These are phyloP conservation scores for Discoglossus pictus DNA, from an alignment of 2,797 vertebrate genomes.

Conservation along the genomic window DNA sequence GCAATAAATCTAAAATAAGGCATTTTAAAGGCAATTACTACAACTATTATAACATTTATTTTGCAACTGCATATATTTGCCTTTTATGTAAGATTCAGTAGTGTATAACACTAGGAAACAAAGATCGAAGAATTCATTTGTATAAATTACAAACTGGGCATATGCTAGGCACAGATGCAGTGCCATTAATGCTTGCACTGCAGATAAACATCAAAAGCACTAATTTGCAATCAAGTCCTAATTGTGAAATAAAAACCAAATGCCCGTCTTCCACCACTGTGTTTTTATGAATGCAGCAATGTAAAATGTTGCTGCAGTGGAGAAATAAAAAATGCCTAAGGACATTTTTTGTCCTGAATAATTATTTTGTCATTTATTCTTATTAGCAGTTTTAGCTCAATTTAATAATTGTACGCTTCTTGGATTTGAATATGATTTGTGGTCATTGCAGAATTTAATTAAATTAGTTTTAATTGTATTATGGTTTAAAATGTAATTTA, in stretches of 20 bases:
- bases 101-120: too few relatives aligned
- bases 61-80: too few relatives aligned
- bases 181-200: slow-evolving; percentile 5
- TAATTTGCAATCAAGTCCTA: not conserved
- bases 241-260: slow-evolving; percentile 6
- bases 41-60: too few relatives aligned
- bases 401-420: slow-evolving; percentile 84
- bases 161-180: slow-evolving; percentile 17
- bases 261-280: not conserved
- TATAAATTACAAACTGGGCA: slow-evolving; percentile 8
- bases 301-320: slow-evolving; percentile 51
- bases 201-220: slow-evolving; percentile 7
- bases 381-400: slow-evolving; percentile 76
- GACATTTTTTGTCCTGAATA: slow-evolving; percentile 72
- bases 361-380: slow-evolving; percentile 80
- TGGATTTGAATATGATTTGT: slow-evolving; percentile 83
- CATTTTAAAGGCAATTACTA: too few relatives aligned
- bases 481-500: slow-evolving; percentile 78
- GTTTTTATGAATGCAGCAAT: slow-evolving; percentile 49
- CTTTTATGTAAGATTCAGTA: too few relatives aligned
- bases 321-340: slow-evolving; percentile 65
- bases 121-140: not conserved
- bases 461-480: slow-evolving; percentile 75
- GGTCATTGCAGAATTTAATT: slow-evolving; percentile 76
- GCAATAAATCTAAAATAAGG: too few relatives aligned